Percentiles rank a stretch among this genome's conserved stretches.
Conservation (phyloP, 2,113 vertebrate species). For the Corvus hawaiiensis region DNA sequence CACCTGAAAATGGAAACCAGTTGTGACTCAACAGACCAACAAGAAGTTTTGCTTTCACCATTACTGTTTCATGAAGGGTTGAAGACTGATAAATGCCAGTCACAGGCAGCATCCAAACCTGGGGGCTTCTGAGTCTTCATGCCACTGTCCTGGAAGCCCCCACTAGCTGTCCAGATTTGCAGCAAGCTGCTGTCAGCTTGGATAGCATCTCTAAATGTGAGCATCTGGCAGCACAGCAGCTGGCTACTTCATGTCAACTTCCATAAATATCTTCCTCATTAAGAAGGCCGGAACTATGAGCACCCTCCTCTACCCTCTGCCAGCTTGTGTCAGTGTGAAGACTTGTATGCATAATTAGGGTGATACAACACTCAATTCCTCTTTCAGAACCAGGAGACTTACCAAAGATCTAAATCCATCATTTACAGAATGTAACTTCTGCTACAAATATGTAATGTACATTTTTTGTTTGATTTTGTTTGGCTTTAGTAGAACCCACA, state of each 20-base stretch:
- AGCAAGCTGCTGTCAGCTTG: rapidly evolving
- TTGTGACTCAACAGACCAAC: background rate
- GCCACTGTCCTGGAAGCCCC: background rate
- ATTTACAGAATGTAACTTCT: background rate
- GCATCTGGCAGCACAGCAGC: background rate
- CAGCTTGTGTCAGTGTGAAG: background rate
- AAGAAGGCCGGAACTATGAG: background rate
- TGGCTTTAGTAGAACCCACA: background rate
- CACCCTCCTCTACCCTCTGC: background rate
- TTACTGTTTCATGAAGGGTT: background rate
- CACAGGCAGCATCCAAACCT: background rate
- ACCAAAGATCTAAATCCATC: background rate
- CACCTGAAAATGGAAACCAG: background rate
- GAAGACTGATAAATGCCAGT: rapidly evolving
- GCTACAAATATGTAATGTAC: background rate
- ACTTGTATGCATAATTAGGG: background rate
- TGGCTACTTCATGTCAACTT: rapidly evolving
- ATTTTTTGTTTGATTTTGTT: background rate
- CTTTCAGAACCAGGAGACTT: rapidly evolving
- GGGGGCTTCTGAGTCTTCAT: background rate
- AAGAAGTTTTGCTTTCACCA: background rate
- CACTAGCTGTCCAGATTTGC: rapidly evolving
- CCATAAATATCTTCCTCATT: background rate
- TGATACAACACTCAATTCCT: background rate
- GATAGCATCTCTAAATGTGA: rapidly evolving